Evolutionary conservation across 2,888 invertebrate species (phyloP).

Genomic region (Cephus rjabovi): DNA sequence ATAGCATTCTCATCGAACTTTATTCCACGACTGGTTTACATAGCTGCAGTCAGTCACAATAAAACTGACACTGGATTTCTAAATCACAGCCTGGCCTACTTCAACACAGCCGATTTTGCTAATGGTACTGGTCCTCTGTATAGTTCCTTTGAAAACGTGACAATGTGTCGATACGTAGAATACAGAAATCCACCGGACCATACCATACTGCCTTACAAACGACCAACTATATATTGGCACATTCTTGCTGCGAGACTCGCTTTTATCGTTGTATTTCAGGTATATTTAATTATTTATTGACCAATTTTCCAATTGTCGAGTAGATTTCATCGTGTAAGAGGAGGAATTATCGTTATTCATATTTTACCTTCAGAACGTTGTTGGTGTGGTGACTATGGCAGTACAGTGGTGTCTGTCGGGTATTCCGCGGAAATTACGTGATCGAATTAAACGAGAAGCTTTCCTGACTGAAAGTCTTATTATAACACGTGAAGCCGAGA

Average conservation of each 20-base stretch:
- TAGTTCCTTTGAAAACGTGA: constrained; percentile 57
- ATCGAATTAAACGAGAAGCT: constrained; percentile 79
- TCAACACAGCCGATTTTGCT: constrained; percentile 74
- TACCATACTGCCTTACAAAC: constrained; percentile 71
- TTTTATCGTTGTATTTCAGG: constrained; percentile 82
- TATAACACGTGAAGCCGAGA: constrained; percentile 76
- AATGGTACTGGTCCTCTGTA: constrained; percentile 55
- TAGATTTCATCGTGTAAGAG: background rate
- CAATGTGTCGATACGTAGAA: constrained; percentile 70
- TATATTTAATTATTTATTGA: constrained; percentile 37
- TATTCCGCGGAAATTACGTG: constrained; percentile 76
- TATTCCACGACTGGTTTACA: constrained; percentile 82
- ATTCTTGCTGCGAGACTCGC: constrained; percentile 78
- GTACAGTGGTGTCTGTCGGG: constrained; percentile 85
- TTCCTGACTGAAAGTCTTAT: constrained; percentile 80
- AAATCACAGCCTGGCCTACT: constrained; percentile 74
- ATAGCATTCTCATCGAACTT: constrained; percentile 89
- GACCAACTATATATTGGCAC: constrained; percentile 80
- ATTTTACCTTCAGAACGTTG: constrained; percentile 74
- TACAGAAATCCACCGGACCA: constrained; percentile 80
- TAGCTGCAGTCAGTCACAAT: constrained; percentile 67
- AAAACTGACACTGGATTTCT: constrained; percentile 74
- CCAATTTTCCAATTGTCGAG: no score
- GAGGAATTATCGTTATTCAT: background rate
- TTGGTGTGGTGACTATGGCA: constrained; percentile 77